phyloP scores from a whole-genome alignment of 2,888 invertebrate species.

The Subacronicta megacephala region DNA sequence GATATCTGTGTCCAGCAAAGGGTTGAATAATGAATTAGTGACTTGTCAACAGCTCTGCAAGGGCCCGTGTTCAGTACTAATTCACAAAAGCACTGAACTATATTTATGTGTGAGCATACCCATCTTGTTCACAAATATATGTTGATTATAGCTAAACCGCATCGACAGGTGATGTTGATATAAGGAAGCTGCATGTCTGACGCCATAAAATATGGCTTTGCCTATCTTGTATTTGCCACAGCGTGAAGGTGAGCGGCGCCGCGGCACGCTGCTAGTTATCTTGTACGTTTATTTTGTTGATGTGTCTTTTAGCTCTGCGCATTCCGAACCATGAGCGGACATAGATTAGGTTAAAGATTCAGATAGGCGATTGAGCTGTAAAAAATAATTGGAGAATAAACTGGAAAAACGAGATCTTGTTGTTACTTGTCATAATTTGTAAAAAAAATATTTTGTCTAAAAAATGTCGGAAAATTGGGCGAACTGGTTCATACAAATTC shows the following conservation, averaged over 20 bases:
- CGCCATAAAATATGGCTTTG: conserved; percentile 25
- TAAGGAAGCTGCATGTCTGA: not conserved
- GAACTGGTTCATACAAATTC: too few species aligned
- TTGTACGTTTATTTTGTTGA: conserved; percentile 83
- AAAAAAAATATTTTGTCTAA: too few species aligned
- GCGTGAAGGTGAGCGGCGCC: conserved; percentile 52
- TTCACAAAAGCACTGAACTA: too few species aligned
- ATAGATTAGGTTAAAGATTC: conserved; percentile 58
- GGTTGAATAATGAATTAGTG: too few species aligned
- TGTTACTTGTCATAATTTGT: too few species aligned
- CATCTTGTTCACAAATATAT: not conserved
- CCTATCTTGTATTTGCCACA: conserved; percentile 33
- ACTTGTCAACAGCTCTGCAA: too few species aligned
- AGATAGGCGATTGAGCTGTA: conserved; percentile 12
- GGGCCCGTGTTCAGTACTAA: too few species aligned
- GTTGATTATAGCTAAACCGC: not conserved
- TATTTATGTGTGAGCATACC: not conserved
- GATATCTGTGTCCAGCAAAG: too few species aligned
- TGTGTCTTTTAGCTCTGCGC: conserved; percentile 82
- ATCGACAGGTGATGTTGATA: not conserved
- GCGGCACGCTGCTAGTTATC: conserved; percentile 68
- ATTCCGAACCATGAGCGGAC: conserved; percentile 76
- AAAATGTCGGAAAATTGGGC: too few species aligned
- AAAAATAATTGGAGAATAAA: too few species aligned
- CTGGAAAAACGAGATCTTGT: too few species aligned